These are phyloP conservation scores for Drosophila bocqueti DNA, from an alignment of 1,140 invertebrate genomes.

Conservation along the genomic window DNA sequence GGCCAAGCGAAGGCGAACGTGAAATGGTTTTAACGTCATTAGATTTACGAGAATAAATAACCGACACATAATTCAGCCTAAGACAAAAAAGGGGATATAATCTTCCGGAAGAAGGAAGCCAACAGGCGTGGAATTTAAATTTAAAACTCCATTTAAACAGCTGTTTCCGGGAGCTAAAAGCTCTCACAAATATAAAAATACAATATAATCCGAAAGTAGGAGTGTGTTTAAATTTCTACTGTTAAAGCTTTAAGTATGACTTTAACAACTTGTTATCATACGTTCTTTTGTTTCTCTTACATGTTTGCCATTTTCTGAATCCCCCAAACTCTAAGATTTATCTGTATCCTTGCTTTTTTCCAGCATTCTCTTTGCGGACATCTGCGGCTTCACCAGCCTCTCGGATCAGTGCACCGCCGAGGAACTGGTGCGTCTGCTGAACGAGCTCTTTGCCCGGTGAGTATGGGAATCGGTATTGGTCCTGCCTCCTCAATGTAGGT, in stretches of 20 bases:
- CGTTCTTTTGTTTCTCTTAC: constrained; percentile 9
- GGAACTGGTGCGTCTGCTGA: constrained; percentile 96
- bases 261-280: constrained; percentile 32
- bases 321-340: not conserved
- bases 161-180: not conserved
- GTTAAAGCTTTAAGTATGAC: not conserved
- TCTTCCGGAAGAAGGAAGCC: not conserved
- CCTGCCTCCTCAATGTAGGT: not conserved
- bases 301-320: not conserved
- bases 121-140: constrained; percentile 24
- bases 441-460: constrained; percentile 97
- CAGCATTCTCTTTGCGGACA: constrained; percentile 99
- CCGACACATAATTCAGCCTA: constrained; percentile 32
- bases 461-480: constrained; percentile 32
- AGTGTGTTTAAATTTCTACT: not conserved
- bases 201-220: not conserved
- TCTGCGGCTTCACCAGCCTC: constrained; percentile 98
- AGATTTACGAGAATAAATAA: constrained; percentile 50
- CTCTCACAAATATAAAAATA: not conserved
- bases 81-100: constrained; percentile 18
- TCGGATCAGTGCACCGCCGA: constrained; percentile 98
- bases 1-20: constrained; percentile 28
- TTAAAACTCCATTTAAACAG: constrained; percentile 30
- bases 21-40: constrained; percentile 51
- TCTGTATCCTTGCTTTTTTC: constrained; percentile 68